Percentiles rank a stretch among this genome's conserved stretches.
phyloP scores from a whole-genome alignment of 2,797 vertebrate species.

The Masticophis lateralis region DNA sequence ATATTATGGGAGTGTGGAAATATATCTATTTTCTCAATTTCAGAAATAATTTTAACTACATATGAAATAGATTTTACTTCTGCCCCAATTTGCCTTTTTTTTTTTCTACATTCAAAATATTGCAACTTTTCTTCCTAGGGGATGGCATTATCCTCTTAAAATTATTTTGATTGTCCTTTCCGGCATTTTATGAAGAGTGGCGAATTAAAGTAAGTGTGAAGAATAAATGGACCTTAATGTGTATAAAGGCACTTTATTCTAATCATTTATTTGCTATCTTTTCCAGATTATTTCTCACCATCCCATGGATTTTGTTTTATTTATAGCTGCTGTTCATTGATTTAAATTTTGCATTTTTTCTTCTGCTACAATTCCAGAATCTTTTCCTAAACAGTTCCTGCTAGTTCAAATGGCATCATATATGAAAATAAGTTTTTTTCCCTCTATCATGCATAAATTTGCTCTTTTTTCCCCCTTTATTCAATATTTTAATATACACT shows the following conservation, averaged over 20 bases:
- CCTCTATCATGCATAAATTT: background rate
- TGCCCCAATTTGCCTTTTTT: background rate
- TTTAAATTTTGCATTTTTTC: background rate
- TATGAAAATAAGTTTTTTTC: background rate
- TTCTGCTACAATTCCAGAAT: background rate
- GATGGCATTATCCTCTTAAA: background rate
- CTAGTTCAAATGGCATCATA: background rate
- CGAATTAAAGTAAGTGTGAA: background rate
- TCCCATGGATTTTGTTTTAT: background rate
- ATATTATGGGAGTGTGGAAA: background rate
- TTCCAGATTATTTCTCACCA: background rate
- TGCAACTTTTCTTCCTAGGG: background rate
- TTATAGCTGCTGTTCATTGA: background rate
- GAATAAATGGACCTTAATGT: background rate
- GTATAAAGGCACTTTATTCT: background rate
- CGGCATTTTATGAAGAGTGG: background rate
- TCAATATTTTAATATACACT: background rate
- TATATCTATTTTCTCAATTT: background rate
- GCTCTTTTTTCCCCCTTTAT: background rate
- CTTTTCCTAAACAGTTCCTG: background rate
- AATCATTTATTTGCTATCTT: background rate
- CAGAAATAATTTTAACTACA: background rate
- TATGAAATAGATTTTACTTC: background rate
- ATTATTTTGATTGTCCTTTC: background rate
- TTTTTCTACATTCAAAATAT: background rate